These are phyloP conservation scores for Tetranychus truncatus DNA, from an alignment of 2,888 invertebrate genomes.

Conservation along the genomic window DNA sequence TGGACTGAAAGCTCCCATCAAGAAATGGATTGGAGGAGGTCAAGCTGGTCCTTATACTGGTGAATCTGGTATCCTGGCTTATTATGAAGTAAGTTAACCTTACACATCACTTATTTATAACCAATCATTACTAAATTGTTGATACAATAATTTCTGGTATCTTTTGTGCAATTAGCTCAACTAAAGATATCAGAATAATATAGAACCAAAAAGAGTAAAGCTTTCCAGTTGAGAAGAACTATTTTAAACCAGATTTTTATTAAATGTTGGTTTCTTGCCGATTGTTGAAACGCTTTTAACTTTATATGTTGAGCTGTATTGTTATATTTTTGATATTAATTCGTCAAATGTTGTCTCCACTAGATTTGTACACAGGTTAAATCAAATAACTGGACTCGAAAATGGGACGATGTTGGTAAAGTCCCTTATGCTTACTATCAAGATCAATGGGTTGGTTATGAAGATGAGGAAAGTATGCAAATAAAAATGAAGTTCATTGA, in stretches of 20 bases:
- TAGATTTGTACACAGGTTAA: conserved; percentile 19
- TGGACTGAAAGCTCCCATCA: conserved; percentile 63
- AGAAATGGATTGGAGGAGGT: conserved; percentile 74
- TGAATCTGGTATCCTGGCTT: conserved; percentile 70
- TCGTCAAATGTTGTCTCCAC: conserved; percentile 12
- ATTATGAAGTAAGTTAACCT: conserved; percentile 46
- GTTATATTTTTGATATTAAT: conserved; percentile 17
- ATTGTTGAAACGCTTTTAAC: no score
- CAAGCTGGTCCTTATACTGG: conserved; percentile 65
- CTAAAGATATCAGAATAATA: no score
- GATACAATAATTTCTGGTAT: no score
- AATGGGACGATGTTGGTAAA: conserved; percentile 62
- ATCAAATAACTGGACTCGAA: conserved; percentile 54
- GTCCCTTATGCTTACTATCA: conserved; percentile 65
- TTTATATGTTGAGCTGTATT: no score
- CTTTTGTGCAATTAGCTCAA: no score
- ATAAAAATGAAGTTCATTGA: conserved; percentile 78
- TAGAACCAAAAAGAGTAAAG: no score
- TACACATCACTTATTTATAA: no score
- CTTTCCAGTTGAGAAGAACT: no score
- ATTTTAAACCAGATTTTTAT: no score
- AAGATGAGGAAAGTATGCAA: conserved; percentile 56
- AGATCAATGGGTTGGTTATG: conserved; percentile 78
- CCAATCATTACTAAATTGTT: no score
- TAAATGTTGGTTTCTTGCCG: no score